Evolutionary conservation across 2,113 vertebrate genomes (phyloP).

Genomic region (Polyodon spathula): DNA sequence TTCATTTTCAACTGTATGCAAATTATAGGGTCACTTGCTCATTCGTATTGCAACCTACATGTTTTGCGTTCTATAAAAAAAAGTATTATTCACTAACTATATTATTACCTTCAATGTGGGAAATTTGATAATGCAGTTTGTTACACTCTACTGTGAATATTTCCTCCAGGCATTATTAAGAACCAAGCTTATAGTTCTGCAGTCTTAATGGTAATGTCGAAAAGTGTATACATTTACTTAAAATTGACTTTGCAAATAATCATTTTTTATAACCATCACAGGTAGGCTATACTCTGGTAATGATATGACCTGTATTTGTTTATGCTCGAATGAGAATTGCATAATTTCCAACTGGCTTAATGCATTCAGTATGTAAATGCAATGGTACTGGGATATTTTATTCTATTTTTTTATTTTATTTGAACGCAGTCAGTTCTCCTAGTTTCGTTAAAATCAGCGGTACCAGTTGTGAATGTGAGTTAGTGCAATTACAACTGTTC

Average conservation of each 20-base stretch:
- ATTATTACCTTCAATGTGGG: constrained; percentile 31
- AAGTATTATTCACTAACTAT: constrained; percentile 22
- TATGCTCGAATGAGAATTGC: too few species aligned
- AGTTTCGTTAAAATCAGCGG: too few species aligned
- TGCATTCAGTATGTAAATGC: too few species aligned
- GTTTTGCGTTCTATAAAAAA: constrained; percentile 27
- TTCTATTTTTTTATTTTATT: too few species aligned
- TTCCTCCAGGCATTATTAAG: constrained; percentile 33
- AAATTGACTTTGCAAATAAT: constrained; percentile 32
- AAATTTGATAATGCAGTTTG: constrained; percentile 27
- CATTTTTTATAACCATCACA: constrained; percentile 31
- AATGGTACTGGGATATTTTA: too few species aligned
- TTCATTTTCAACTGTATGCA: constrained; percentile 48
- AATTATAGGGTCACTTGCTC: constrained; percentile 49
- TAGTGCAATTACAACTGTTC: too few species aligned
- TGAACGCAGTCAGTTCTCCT: too few species aligned
- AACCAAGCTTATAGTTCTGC: constrained; percentile 23
- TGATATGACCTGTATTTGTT: too few species aligned
- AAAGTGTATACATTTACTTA: constrained; percentile 29
- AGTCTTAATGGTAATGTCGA: constrained; percentile 25
- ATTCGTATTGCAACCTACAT: constrained; percentile 41
- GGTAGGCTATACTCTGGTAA: constrained; percentile 3
- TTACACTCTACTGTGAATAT: constrained; percentile 33
- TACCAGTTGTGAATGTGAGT: too few species aligned
- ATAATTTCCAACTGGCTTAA: too few species aligned